A percentile compares a stretch with the other conserved stretches of the same genome.
Evolutionary conservation across 2,113 vertebrate species (phyloP).

Genomic region (Microcebus murinus): DNA sequence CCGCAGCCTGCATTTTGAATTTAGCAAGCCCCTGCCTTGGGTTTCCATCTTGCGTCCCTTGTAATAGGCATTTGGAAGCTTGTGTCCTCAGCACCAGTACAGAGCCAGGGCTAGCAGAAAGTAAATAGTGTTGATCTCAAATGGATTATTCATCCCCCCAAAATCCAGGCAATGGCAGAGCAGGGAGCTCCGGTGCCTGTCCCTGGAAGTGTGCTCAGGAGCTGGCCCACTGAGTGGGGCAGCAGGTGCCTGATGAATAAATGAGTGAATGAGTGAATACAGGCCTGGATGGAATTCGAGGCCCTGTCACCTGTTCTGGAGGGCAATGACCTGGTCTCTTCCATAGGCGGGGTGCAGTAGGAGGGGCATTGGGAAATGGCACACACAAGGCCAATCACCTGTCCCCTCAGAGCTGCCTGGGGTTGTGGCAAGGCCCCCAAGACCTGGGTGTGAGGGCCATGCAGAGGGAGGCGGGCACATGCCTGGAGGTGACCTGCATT

Average conservation of each 20-base stretch:
- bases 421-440: too few species aligned
- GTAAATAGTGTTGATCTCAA: neutral
- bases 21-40: neutral
- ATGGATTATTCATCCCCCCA: neutral
- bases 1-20: neutral
- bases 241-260: too few species aligned
- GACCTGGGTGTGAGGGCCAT: rapidly evolving
- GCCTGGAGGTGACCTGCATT: neutral
- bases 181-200: rapidly evolving
- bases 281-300: neutral
- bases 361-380: rapidly evolving
- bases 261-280: neutral
- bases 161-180: neutral
- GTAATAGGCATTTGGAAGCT: neutral
- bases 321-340: neutral
- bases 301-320: neutral
- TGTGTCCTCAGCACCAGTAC: neutral
- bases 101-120: neutral
- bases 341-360: too few species aligned
- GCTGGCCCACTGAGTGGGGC: rapidly evolving
- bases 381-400: neutral
- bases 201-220: neutral
- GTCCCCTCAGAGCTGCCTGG: neutral
- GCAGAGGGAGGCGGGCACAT: rapidly evolving
- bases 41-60: neutral